Evolutionary conservation across 2,888 invertebrate species (phyloP), one percentile per base, ranked within the genome.

Genomic region (Oxytorus armatus): DNA sequence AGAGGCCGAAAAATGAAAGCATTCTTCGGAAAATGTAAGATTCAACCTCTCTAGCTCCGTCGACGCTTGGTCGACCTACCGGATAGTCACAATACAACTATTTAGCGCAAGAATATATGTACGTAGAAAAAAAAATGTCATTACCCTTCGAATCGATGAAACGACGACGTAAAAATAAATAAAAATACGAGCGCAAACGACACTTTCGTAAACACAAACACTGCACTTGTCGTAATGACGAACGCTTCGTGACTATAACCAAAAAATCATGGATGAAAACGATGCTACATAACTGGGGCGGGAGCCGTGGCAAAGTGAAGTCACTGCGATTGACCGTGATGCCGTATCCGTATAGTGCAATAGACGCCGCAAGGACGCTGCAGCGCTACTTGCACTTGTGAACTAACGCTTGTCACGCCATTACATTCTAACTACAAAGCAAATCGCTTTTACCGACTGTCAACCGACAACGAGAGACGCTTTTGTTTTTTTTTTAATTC

Each of bases 71-170:
- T 39, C 18, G 11, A 18, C 11, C 11, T n/a, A 59, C n/a, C 21
- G 14, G 25, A 49, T 18, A 55, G 10, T 55, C 16, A 55, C 8
- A 25, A 16, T 1, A 1, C 0, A 11, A 3, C 16, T 10, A 21
- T 18, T 5, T 5, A 8, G 18, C 7, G 18, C 4, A 49, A 49
- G 18, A 21, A 49, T 21, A 18, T n/a, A 25, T n/a, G 10, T 44
- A 63, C 23, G 4, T 3, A 47, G 21, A 10, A 44, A 63, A n/a
- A 33, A 65, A 44, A 69, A 18, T 14, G 16, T 11, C n/a, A n/a
- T 76, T 59, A 76, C 75, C 75, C 14, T 51, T 33, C 11, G 18
- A 29, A 49, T 42, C 8, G 57, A 44, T 21, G 57, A 55, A 57
- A 44, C 44, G 29, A 10, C 18, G 18, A 25, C 23, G 49, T 2